These are phyloP conservation scores for Toxotes lorentzi DNA, from an alignment of 2,797 vertebrate genomes.

Conservation along the genomic window DNA sequence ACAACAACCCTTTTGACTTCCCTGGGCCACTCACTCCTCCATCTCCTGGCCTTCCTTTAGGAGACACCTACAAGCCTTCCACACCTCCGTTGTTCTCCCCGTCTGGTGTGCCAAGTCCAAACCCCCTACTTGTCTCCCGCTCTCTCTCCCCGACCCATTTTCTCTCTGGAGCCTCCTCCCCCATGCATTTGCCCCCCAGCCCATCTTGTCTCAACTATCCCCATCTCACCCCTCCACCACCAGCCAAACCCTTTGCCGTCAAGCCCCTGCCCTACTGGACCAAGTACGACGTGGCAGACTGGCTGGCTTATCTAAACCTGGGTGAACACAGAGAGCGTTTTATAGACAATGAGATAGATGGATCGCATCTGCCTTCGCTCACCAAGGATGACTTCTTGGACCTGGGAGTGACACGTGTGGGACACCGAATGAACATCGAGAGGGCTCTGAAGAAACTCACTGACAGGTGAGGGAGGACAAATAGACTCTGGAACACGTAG, in stretches of 20 bases:
- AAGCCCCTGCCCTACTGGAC: constrained; percentile 96
- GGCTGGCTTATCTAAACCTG: constrained; percentile 93
- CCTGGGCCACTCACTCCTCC: constrained; percentile 88
- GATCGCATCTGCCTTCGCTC: constrained; percentile 94
- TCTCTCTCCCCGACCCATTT: constrained; percentile 91
- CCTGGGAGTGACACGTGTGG: constrained; percentile 95
- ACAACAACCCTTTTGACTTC: constrained; percentile 90
- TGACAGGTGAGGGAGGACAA: constrained; percentile 90
- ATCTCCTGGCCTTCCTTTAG: constrained; percentile 81
- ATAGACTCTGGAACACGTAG: constrained; percentile 70
- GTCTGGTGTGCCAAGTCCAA: constrained; percentile 73
- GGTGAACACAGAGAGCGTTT: constrained; percentile 93
- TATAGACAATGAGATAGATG: constrained; percentile 97
- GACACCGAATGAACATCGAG: constrained; percentile 98
- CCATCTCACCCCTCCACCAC: constrained; percentile 83
- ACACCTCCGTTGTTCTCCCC: constrained; percentile 85
- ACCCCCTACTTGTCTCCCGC: constrained; percentile 83
- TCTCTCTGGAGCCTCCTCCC: constrained; percentile 88
- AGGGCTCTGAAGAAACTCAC: constrained; percentile 94
- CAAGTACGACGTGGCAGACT: constrained; percentile 97
- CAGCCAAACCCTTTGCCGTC: constrained; percentile 92
- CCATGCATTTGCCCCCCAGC: constrained; percentile 80
- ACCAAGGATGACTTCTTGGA: constrained; percentile 98
- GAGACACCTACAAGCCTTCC: constrained; percentile 82
- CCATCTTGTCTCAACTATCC: constrained; percentile 85